A percentile compares a stretch with the other conserved stretches of the same genome.
These are phyloP conservation scores for Acronicta psi DNA, from an alignment of 2,888 invertebrate species.

Conservation along the genomic window DNA sequence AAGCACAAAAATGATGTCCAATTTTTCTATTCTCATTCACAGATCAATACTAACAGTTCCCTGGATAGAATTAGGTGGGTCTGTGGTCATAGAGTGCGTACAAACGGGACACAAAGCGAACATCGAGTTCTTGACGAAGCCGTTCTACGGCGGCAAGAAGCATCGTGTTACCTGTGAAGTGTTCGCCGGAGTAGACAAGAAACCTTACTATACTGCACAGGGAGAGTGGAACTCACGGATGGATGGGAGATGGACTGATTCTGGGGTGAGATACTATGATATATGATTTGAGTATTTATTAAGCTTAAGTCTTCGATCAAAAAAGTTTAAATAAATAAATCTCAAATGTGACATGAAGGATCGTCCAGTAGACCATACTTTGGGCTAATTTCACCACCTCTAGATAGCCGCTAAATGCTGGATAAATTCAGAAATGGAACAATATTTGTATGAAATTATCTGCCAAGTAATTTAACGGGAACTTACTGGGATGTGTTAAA, in stretches of 20 bases:
- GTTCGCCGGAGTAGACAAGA: conserved; percentile 94
- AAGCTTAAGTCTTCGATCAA: too few species aligned
- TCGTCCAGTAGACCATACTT: too few species aligned
- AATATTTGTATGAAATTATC: too few species aligned
- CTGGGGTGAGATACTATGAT: conserved; percentile 80
- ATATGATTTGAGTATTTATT: too few species aligned
- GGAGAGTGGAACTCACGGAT: conserved; percentile 99
- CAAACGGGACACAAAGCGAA: conserved; percentile 98
- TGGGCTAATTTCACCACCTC: too few species aligned
- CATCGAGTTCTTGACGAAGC: conserved; percentile 99
- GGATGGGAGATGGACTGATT: conserved; percentile 96
- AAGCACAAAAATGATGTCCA: too few species aligned
- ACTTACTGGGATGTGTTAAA: too few species aligned
- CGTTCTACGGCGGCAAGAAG: conserved; percentile 99
- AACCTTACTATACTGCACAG: conserved; percentile 95
- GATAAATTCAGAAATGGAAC: too few species aligned
- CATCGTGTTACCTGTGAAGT: conserved; percentile 96
- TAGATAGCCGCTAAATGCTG: too few species aligned
- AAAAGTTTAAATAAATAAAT: too few species aligned
- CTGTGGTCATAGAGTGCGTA: conserved; percentile 95
- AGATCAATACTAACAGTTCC: conserved; percentile 99
- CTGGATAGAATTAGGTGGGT: conserved; percentile 99
- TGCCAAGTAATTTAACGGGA: too few species aligned
- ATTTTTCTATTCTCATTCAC: conserved; percentile 32
- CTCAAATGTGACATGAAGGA: too few species aligned